Evolutionary conservation across 92 coral and sea anemone genomes (phyloP), one percentile per base, ranked within the genome.

Genomic region (Parazoanthus swiftii): DNA sequence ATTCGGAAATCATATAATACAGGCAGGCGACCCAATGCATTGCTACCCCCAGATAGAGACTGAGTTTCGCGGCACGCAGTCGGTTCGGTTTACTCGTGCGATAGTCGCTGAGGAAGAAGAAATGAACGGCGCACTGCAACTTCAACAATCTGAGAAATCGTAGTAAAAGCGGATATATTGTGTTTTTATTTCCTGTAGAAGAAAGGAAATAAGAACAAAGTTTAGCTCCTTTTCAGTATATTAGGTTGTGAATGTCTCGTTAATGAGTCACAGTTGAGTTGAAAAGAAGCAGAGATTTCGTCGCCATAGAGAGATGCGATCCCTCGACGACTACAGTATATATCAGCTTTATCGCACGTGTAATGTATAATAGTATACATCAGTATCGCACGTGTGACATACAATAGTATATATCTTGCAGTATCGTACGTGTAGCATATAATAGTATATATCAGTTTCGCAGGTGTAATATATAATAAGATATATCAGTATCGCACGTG

Each of bases 21-120:
- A 89, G 90, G 67, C 99, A 96, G 75, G 99, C 99, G 72, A 93
- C 98, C 99, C 99, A 96, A 68, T 96, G 98, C 89, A 96, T 90
- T 35, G 96, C 98, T 7, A 96, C 87, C n/a, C 95, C 94, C 85
- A 96, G 89, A 74, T 96, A 96, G n/a, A 96, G 90, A 67, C 90
- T 91, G 73, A 96, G 92, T 85, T 96, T 96, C 67, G 91, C 89
- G 26, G 93, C 98, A n/a, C 98, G 94, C 66, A 96, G 89, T 33
- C 98, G 96, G 79, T 96, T 92, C 1, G 98, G 98, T 88, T 92
- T 92, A 79, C 96, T 96, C 54, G 98, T 96, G 42, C 98, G 94
- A 44, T 94, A 93, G 89, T 96, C 98, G 79, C 98, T 96, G 87
- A 96, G 86, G 75, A 91, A 85, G 86, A 96, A 96, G 82, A 96